Base-by-base conservation (phyloP, 2,113 vertebrate genomes). In the Coracopsis vasa region DNA sequence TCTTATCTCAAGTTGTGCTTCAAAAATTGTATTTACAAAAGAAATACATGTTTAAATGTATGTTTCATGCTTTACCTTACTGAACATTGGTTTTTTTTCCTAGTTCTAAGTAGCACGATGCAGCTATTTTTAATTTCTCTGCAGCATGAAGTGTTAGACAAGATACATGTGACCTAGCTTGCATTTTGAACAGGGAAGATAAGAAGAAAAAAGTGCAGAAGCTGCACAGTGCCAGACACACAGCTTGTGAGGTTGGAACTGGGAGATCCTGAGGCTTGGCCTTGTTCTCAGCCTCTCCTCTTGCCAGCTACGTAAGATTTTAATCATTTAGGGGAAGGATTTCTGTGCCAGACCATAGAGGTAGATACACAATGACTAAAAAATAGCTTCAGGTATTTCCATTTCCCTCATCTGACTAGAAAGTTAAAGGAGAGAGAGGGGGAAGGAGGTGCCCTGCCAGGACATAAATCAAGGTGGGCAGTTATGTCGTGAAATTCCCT, bases 111-210 rank as follows among this genome's bases (percentile, higher is more conserved):
- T 60, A 86, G 80, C 60, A 21, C 0, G 1, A 64, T 62, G 61
- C 58, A 80, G 64, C 42, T 94, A 24, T 66, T 95, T 91, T 71
- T 70, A 71, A 88, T 91, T 92, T 95, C 69, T 89, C 60, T 74
- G 74, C 64, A 81, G 53, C 72, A 91, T 69, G 50, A 80, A 93
- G 66, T n/a, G n/a, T 80, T 71, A 80, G 96, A 94, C 41, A 94
- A 95, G 67, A 20, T 74, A 29, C 73, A 50, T 2, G 15, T 81
- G 77, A 78, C 28, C 35, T 74, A 85, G 47, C 44, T 61, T 75
- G 80, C 64, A 84, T 86, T 95, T 89, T 74, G 39, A 91, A 91
- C 42, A 67, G 50, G n/a, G 7, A 64, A 39, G 12, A 74, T 42
- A 54, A 19, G 33, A 56, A 60, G n/a, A 20, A 65, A 92, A 81